Evolutionary conservation across 1,140 invertebrate genomes (phyloP), one percentile per base, ranked within the genome.

Genomic region (Diploscapter pachys): DNA sequence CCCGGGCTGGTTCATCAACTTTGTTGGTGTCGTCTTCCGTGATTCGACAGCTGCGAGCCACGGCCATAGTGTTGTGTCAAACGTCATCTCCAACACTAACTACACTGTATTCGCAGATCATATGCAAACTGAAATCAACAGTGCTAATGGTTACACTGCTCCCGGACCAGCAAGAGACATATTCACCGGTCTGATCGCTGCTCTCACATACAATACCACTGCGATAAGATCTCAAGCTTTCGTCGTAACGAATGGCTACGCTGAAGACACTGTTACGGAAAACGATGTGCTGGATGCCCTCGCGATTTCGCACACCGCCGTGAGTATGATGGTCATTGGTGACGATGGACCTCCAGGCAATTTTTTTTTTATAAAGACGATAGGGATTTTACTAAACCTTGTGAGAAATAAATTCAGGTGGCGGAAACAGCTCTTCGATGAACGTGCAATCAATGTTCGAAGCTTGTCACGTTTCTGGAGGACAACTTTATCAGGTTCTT

Each of bases 11-110:
- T 77, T 77, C 65, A 67, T 49, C 13, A 76, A 51, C 48, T 77
- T 49, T 61, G 76, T 77, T 31, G 76, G 73, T 5, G 65, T 77
- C 56, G 72, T 77, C 9, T 77, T 77, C 76, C 55, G 68, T 31
- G 71, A 77, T 63, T 53, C 76, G 31, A 59, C 56, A 53, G 68
- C 66, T 50, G 8, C 51, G 4, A 61, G 63, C 51, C 50, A 49
- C 2, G 51, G 5, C 64, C 57, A 54, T 8, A 56, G 59, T 31
- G 49, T 77, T 50, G 55, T 75, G 6, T 72, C 70, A 31, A 76
- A 31, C 31, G 55, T 64, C 8, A 51, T 66, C 62, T 52, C 62
- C 4, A 51, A 8, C 31, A 71, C n/a, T 9, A 54, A 77, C 49
- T 55, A n/a, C 3, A 70, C 61, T n/a, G 53, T 50, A 31, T 76